phyloP scores from a whole-genome alignment of 2,888 invertebrate species.

The Arge pagana region DNA sequence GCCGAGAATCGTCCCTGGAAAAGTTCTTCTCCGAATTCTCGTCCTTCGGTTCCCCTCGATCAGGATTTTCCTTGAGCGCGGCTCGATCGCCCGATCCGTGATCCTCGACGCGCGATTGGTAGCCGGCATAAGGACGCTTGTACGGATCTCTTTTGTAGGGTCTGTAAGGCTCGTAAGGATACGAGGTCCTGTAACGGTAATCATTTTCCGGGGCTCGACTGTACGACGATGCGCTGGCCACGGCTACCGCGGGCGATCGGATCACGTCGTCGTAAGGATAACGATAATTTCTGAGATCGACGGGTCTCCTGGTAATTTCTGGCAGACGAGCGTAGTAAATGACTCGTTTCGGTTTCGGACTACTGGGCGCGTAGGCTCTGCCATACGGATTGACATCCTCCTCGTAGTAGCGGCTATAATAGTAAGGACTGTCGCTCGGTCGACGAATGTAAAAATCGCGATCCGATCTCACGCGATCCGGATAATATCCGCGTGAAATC shows the following conservation, averaged over 20 bases:
- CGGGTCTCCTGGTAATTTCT: constrained; percentile 54
- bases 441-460: constrained; percentile 42
- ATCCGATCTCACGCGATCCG: constrained; percentile 46
- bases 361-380: constrained; percentile 36
- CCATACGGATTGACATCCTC: constrained; percentile 46
- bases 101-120: constrained; percentile 33
- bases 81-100: constrained; percentile 31
- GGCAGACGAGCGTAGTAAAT: constrained; percentile 58
- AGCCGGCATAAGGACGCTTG: constrained; percentile 32
- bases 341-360: constrained; percentile 51
- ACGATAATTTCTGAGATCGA: constrained; percentile 44
- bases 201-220: constrained; percentile 40
- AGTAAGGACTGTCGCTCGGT: constrained; percentile 35
- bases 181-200: constrained; percentile 38
- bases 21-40: constrained; percentile 31
- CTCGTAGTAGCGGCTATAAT: constrained; percentile 47
- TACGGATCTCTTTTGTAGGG: constrained; percentile 27
- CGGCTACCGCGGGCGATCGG: constrained; percentile 29
- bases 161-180: constrained; percentile 41
- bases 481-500: constrained; percentile 34
- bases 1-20: constrained; percentile 30
- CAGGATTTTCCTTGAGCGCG: constrained; percentile 29
- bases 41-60: constrained; percentile 21
- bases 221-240: constrained; percentile 25
- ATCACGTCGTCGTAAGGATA: constrained; percentile 38